A percentile compares a stretch with the other conserved stretches of the same genome.
Evolutionary conservation across 2,888 invertebrate genomes (phyloP).

Genomic region (Choristoneura rosaceana): DNA sequence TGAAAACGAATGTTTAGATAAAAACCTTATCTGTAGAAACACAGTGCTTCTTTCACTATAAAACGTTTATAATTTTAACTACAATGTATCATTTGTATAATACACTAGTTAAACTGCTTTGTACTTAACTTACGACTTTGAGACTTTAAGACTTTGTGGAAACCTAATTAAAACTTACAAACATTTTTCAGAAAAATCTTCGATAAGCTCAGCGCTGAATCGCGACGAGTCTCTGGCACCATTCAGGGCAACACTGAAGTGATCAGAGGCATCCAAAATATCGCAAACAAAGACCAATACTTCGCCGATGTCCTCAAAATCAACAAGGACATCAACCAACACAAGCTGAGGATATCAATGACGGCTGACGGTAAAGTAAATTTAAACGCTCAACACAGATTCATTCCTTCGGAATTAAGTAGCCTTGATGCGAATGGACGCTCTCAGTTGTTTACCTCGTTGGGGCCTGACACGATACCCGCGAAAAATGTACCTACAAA

Average conservation of each 20-base stretch:
- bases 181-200: slow-evolving; percentile 82
- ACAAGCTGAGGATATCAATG: slow-evolving; percentile 80
- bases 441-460: slow-evolving; percentile 63
- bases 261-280: slow-evolving; percentile 81
- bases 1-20: too few species aligned
- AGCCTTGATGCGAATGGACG: slow-evolving; percentile 65
- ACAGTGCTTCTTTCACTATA: too few species aligned
- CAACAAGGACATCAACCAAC: slow-evolving; percentile 82
- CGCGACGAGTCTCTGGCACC: slow-evolving; percentile 77
- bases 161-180: not conserved
- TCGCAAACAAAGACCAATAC: slow-evolving; percentile 83
- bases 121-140: too few species aligned
- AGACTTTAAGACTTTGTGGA: too few species aligned
- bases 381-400: slow-evolving; percentile 74
- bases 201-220: slow-evolving; percentile 84
- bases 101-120: too few species aligned
- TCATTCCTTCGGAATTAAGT: slow-evolving; percentile 70
- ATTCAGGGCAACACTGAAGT: slow-evolving; percentile 83
- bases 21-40: too few species aligned
- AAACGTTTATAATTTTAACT: too few species aligned
- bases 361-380: slow-evolving; percentile 76
- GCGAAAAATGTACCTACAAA: slow-evolving; percentile 67
- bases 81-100: too few species aligned
- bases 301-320: slow-evolving; percentile 82
- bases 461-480: slow-evolving; percentile 65